These are phyloP conservation scores for Galaxea fascicularis DNA, from an alignment of 92 coral and sea anemone species.

Conservation along the genomic window DNA sequence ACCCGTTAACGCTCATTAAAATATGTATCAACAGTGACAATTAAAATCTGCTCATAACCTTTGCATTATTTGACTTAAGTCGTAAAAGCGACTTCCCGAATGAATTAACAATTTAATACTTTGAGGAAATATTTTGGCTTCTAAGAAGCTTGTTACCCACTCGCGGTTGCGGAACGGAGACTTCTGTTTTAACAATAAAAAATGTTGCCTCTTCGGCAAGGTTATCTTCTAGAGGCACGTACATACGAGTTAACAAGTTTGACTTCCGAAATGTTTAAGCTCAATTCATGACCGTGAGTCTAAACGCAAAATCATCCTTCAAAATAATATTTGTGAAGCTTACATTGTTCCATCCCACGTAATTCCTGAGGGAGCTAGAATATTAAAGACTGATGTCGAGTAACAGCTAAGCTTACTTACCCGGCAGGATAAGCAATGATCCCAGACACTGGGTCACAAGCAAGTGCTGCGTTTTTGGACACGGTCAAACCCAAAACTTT, in stretches of 20 bases:
- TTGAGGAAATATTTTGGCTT: not conserved
- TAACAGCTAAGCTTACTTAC: conserved; percentile 39
- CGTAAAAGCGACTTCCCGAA: not conserved
- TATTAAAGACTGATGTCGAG: not conserved
- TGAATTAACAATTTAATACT: conserved; percentile 10
- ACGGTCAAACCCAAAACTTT: conserved; percentile 93
- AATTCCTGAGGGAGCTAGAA: conserved; percentile 1
- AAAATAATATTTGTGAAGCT: not conserved
- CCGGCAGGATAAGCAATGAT: conserved; percentile 96
- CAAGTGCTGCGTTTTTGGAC: conserved; percentile 82
- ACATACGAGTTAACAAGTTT: not conserved
- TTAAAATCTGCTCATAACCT: not conserved
- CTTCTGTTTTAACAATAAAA: not conserved
- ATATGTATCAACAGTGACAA: not conserved
- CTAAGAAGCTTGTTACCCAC: conserved; percentile 1
- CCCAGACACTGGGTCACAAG: conserved; percentile 89
- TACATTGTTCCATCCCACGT: conserved; percentile 17
- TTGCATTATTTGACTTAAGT: not conserved
- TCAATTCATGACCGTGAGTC: not conserved
- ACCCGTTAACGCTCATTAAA: not conserved
- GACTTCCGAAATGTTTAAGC: not conserved
- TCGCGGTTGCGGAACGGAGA: not conserved
- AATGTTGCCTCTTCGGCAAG: not conserved
- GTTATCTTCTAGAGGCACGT: not conserved
- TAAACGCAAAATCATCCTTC: conserved; percentile 1